Evolutionary conservation across 1,140 invertebrate genomes (phyloP), one percentile per base, ranked within the genome.

Genomic region (Sycobia sp.): DNA sequence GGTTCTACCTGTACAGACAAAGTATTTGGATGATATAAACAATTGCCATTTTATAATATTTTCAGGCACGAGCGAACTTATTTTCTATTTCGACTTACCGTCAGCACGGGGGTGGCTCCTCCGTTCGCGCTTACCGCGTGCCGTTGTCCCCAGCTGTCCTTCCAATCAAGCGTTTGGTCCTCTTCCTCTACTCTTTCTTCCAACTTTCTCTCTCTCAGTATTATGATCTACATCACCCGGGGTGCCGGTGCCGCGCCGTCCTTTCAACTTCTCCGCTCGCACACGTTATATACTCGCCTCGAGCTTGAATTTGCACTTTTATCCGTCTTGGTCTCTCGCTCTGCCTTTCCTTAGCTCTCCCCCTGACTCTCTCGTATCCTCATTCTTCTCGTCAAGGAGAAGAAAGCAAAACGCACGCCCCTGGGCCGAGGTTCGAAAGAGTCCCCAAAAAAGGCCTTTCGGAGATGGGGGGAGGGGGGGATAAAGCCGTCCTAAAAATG

Each of bases 31-130:
- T n/a, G n/a, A n/a, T n/a, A n/a, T n/a, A n/a, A n/a, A n/a, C n/a
- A n/a, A n/a, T 25, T 34, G 16, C 7, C 8, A 10, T 14, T 27
- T 13, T 11, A 27, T 23, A 0, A 14, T 23, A 50, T 50, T 53
- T 36, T 38, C 5, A 29, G 20, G 18, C 14, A 50, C 34, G 13
- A 51, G 1, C 1, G 14, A 20, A 14, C 7, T 39, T n/a, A n/a
- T n/a, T n/a, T n/a, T n/a, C n/a, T n/a, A n/a, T n/a, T n/a, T n/a
- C n/a, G n/a, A 65, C 66, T 69, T 65, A 71, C 72, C 72, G 72
- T 73, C 69, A 71, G 62, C 27, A 62, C 68, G 72, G 72, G 72
- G 62, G 65, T n/a, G 57, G 16, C 66, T 69, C 67, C 65, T 1
- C 38, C 23, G 20, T 46, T 39, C 54, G 53, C 47, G 32, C 51